Percentiles rank a stretch among this genome's conserved stretches.
Evolutionary conservation across 2,888 invertebrate genomes (phyloP).

Genomic region (Drosophila mayaguana): DNA sequence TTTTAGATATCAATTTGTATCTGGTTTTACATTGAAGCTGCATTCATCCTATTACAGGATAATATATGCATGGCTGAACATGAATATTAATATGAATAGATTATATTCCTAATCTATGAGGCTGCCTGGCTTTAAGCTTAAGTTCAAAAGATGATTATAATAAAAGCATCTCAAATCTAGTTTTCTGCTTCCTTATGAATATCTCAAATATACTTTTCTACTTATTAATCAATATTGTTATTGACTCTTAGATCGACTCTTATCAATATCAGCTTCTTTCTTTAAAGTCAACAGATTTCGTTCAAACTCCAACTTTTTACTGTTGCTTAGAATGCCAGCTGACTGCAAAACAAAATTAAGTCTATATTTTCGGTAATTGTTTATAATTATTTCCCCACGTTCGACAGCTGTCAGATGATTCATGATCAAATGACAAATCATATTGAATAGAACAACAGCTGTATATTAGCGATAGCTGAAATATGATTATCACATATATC

Average conservation of each 20-base stretch:
- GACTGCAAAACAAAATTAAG: no score
- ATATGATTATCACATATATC: background rate
- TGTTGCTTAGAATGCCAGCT: background rate
- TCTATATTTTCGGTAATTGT: background rate
- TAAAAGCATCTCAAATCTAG: background rate
- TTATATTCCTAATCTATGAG: no score
- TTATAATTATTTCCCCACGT: background rate
- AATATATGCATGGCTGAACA: no score
- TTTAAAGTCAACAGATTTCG: background rate
- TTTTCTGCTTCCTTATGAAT: background rate
- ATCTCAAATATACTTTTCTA: background rate
- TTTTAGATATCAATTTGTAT: background rate
- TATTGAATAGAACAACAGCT: background rate
- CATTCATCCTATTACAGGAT: background rate
- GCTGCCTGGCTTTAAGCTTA: no score
- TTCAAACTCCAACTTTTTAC: background rate
- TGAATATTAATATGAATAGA: no score
- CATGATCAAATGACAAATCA: constrained; percentile 4
- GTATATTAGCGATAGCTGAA: background rate
- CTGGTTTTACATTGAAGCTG: background rate
- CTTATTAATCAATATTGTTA: background rate
- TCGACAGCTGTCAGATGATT: constrained; percentile 3
- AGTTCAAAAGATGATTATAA: background rate
- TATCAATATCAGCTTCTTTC: background rate
- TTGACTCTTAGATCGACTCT: background rate